Evolutionary conservation across 2,888 invertebrate species (phyloP), one percentile per base, ranked within the genome.

Genomic region (Chloroclystis v-ata): DNA sequence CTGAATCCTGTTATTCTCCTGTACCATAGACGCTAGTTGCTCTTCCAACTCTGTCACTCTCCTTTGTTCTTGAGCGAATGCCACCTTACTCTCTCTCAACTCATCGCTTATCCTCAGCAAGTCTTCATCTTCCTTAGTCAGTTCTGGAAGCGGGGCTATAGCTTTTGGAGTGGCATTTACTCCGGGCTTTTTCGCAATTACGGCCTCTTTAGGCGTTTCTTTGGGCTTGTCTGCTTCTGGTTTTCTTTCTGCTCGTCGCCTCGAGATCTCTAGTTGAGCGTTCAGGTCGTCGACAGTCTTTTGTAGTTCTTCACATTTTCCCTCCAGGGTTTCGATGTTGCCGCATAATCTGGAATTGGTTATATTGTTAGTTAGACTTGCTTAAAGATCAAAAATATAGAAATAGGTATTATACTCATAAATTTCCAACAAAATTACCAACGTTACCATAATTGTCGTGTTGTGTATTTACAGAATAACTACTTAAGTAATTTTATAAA

Each of bases 301-400:
- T 67, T 93, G 94, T 44, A 95, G 85, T 55, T 97, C 97, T 67
- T 97, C 97, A 74, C 93, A 92, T 72, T 93, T 93, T 33, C 90
- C 78, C 78, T 97, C 97, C 65, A 97, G 86, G 24, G 90, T 90
- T 75, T 96, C 95, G 60, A 96, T 92, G 62, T 91, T 94, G 52
- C 90, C 84, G 65, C 92, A 91, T 68, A 96, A 89, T 57, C 93
- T 94, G 82, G 24, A 76, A 78, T 51, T 13, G 2, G 13, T 8
- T 10, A 30, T n/a, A 13, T 13, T 13, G 1, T 25, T 6, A 25
- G n/a, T n/a, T n/a, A n/a, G n/a, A n/a, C n/a, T n/a, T n/a, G n/a
- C n/a, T n/a, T n/a, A n/a, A n/a, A n/a, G n/a, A n/a, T n/a, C n/a
- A n/a, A n/a, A n/a, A n/a, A n/a, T n/a, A n/a, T n/a, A n/a, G n/a